A percentile compares a stretch with the other conserved stretches of the same genome.
phyloP scores from a whole-genome alignment of 2,113 vertebrate genomes.

The Geothlypis trichas region DNA sequence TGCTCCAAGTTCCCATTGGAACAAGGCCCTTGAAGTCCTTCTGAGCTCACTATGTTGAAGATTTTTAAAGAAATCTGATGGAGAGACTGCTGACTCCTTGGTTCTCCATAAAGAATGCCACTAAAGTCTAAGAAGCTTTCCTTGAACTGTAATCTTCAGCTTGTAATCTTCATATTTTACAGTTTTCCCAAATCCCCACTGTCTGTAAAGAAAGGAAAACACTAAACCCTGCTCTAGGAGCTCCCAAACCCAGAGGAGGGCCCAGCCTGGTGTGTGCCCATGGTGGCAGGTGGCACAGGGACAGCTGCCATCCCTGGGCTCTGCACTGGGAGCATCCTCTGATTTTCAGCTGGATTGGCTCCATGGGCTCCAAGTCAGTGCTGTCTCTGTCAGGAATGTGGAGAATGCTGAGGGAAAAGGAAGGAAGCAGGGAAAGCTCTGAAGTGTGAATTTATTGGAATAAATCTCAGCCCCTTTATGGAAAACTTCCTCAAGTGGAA shows the following conservation, averaged over 20 bases:
- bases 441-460: background rate
- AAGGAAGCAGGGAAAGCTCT: background rate
- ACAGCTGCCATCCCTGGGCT: accelerated
- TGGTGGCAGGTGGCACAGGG: background rate
- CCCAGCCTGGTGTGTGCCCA: accelerated
- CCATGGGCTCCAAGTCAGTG: background rate
- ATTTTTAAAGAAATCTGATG: background rate
- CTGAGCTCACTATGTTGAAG: background rate
- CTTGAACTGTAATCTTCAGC: background rate
- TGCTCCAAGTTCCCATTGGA: background rate
- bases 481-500: background rate
- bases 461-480: background rate
- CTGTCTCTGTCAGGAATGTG: background rate
- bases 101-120: background rate
- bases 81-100: background rate
- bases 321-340: background rate
- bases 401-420: background rate
- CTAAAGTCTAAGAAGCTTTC: background rate
- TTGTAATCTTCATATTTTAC: background rate
- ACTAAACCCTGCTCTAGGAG: background rate
- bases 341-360: background rate
- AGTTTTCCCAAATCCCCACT: background rate
- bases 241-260: background rate
- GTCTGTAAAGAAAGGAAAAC: background rate
- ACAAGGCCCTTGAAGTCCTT: background rate